phyloP scores from a whole-genome alignment of 2,113 vertebrate species.

The Uria lomvia region DNA sequence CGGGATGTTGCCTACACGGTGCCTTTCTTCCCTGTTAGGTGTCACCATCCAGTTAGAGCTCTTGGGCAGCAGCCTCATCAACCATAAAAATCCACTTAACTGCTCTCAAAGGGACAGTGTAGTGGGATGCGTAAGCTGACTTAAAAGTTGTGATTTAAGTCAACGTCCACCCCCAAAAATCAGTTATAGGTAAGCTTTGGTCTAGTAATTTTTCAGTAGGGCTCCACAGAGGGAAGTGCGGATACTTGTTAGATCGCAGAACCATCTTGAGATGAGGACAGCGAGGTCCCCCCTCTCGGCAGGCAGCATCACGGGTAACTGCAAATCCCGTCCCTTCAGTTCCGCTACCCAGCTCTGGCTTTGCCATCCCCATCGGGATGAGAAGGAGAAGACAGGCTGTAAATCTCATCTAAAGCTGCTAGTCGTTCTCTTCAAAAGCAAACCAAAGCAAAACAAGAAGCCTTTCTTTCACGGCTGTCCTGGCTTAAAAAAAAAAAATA shows the following conservation, averaged over 20 bases:
- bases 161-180: background rate
- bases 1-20: background rate
- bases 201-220: background rate
- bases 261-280: background rate
- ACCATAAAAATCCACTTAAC: background rate
- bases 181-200: background rate
- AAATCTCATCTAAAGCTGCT: background rate
- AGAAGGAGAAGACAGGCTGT: background rate
- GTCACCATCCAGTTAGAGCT: background rate
- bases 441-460: background rate
- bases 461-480: background rate
- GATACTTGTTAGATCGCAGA: background rate
- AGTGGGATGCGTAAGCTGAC: background rate
- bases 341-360: background rate
- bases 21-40: background rate
- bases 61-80: background rate
- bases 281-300: background rate
- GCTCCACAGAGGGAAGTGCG: background rate
- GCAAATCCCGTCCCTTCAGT: background rate
- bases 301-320: background rate
- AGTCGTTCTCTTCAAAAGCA: accelerated
- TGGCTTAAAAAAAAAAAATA: background rate
- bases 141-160: background rate
- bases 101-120: background rate
- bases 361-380: background rate